Conservation (phyloP, 2,113 vertebrate species). For the Baryphthengus martii region DNA sequence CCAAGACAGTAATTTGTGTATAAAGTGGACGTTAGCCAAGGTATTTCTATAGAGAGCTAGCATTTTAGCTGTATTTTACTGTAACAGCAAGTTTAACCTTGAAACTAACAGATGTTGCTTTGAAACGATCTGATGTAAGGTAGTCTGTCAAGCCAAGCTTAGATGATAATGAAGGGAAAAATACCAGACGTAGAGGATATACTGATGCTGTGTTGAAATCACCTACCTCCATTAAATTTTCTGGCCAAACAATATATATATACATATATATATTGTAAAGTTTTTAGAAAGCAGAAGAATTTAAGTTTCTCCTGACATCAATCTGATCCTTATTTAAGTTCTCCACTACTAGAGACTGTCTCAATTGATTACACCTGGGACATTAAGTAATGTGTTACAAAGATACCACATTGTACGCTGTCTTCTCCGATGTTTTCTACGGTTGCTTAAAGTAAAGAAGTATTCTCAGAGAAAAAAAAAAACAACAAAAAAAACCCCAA, state of each 20-base stretch:
- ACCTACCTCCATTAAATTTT: neutral
- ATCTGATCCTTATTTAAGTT: neutral
- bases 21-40: neutral
- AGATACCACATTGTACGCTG: neutral
- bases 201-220: neutral
- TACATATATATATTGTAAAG: neutral
- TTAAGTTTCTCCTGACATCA: neutral
- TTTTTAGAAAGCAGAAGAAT: neutral
- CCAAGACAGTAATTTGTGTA: neutral
- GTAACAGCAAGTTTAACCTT: slow-evolving; percentile 8
- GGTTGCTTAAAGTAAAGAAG: neutral
- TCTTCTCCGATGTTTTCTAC: neutral
- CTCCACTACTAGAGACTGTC: neutral
- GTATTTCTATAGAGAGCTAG: slow-evolving; percentile 11
- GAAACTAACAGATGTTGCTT: slow-evolving; percentile 33
- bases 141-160: slow-evolving; percentile 3
- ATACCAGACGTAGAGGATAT: neutral
- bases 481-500: no score
- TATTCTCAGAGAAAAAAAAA: neutral
- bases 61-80: neutral
- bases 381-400: neutral
- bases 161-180: neutral
- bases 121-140: slow-evolving; percentile 17
- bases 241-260: neutral
- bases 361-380: neutral